Percentiles rank a stretch among this genome's conserved stretches.
phyloP scores from a whole-genome alignment of 2,113 vertebrate species.

The Esox niger region DNA sequence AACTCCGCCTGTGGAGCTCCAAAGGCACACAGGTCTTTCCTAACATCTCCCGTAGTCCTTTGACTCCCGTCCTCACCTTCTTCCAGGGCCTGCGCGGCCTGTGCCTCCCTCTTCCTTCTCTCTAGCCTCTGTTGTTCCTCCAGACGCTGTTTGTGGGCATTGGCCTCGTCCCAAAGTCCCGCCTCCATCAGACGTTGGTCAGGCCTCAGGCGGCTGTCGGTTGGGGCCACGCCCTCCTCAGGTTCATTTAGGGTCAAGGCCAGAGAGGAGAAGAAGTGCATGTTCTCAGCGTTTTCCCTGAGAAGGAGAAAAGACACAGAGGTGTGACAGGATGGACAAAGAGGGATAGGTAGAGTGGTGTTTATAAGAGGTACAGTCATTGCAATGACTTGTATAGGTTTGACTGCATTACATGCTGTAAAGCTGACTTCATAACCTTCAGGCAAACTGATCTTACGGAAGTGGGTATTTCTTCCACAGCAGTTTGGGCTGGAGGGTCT shows the following conservation, averaged over 20 bases:
- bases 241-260: slow-evolving; percentile 91
- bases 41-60: not conserved
- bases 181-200: slow-evolving; percentile 95
- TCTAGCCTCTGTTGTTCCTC: slow-evolving; percentile 86
- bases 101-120: slow-evolving; percentile 76
- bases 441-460: slow-evolving; percentile 72
- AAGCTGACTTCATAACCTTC: not conserved
- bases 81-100: slow-evolving; percentile 74
- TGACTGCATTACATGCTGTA: too few relatives aligned
- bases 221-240: slow-evolving; percentile 82
- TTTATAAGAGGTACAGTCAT: too few relatives aligned
- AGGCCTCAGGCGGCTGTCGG: slow-evolving; percentile 86
- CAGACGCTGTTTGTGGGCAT: slow-evolving; percentile 86
- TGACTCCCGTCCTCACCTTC: slow-evolving; percentile 71
- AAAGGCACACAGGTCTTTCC: too few relatives aligned
- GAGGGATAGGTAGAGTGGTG: not conserved
- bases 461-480: slow-evolving; percentile 94
- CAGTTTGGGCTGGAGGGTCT: slow-evolving; percentile 86
- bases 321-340: not conserved
- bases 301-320: not conserved
- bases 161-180: slow-evolving; percentile 92
- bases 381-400: too few relatives aligned
- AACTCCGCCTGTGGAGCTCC: too few relatives aligned
- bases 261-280: slow-evolving; percentile 93
- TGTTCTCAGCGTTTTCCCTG: slow-evolving; percentile 93